These are phyloP conservation scores for Zosterops japonicus DNA, from an alignment of 2,113 vertebrate species.

Conservation along the genomic window DNA sequence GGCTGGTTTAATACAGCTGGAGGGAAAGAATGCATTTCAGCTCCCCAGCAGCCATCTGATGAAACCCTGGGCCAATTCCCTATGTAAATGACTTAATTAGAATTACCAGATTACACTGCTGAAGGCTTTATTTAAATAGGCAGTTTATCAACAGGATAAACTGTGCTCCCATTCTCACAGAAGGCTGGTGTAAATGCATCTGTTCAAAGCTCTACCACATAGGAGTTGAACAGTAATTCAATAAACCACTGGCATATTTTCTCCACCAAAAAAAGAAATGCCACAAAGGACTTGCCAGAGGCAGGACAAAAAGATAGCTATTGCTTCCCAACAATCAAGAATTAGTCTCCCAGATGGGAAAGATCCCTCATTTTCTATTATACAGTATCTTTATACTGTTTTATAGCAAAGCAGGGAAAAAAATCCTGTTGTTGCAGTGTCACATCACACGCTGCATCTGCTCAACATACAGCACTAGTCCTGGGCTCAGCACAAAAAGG, in stretches of 20 bases:
- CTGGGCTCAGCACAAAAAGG: background rate
- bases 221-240: background rate
- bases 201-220: background rate
- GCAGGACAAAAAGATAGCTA: background rate
- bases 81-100: constrained; percentile 78
- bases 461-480: background rate
- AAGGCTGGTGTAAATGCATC: background rate
- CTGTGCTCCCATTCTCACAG: constrained; percentile 32
- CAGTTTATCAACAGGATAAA: constrained; percentile 58
- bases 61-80: constrained; percentile 68
- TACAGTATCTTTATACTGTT: background rate
- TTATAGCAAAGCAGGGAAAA: background rate
- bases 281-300: background rate
- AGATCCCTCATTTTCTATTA: background rate
- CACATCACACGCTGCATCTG: background rate
- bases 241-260: background rate
- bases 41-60: constrained; percentile 69
- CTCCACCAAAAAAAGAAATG: background rate
- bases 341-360: background rate
- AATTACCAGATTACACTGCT: constrained; percentile 71
- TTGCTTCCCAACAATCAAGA: background rate
- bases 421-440: background rate
- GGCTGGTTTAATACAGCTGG: constrained; percentile 66
- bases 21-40: constrained; percentile 74
- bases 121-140: constrained; percentile 73